These are phyloP conservation scores for Lepidurus couesii DNA, from an alignment of 1,140 invertebrate species.

Conservation along the genomic window DNA sequence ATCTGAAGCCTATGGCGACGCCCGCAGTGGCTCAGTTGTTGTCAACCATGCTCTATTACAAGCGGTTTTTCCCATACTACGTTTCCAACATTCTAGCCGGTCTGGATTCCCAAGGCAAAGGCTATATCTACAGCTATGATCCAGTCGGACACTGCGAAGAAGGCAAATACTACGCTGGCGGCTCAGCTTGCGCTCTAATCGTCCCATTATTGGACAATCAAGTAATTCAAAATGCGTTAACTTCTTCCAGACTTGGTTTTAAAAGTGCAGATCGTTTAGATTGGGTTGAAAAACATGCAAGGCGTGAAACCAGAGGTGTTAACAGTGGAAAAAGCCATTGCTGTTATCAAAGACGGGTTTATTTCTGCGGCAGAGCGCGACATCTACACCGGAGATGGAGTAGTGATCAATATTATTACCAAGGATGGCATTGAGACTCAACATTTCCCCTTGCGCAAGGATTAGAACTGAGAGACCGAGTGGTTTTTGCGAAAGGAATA, in stretches of 20 bases:
- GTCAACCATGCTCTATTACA: constrained; percentile 91
- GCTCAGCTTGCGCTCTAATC: constrained; percentile 55
- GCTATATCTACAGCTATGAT: constrained; percentile 91
- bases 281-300: constrained; percentile 80
- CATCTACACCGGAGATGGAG: constrained; percentile 91
- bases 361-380: constrained; percentile 95
- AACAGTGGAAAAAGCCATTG: constrained; percentile 70
- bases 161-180: constrained; percentile 70
- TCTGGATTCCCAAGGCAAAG: constrained; percentile 77
- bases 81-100: constrained; percentile 92
- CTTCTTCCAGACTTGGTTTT: neutral
- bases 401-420: constrained; percentile 83
- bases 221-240: constrained; percentile 37
- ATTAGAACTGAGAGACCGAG: constrained; percentile 55
- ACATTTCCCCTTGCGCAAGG: constrained; percentile 64
- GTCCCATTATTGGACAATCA: constrained; percentile 62
- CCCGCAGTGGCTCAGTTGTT: constrained; percentile 89
- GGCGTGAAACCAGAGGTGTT: constrained; percentile 53
- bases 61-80: constrained; percentile 98
- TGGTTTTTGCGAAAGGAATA: too few relatives aligned
- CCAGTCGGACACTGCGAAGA: constrained; percentile 90
- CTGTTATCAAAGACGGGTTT: constrained; percentile 88
- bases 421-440: constrained; percentile 73
- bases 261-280: constrained; percentile 47
- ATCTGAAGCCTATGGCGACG: constrained; percentile 88